Evolutionary conservation across 2,888 invertebrate species (phyloP), one percentile per base, ranked within the genome.

Genomic region (Quadroppia sp.): DNA sequence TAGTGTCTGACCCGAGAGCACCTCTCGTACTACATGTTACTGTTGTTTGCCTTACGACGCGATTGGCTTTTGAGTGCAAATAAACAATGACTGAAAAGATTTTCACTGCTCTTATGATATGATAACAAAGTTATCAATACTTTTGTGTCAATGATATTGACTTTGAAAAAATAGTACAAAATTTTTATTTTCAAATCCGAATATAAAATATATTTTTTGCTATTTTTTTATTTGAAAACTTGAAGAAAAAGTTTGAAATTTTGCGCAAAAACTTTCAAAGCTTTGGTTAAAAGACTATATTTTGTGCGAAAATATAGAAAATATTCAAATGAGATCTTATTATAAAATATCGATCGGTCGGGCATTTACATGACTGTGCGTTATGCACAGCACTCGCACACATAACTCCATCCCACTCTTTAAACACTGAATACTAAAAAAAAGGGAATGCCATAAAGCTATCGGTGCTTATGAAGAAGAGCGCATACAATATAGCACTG

Each of bases 351-450:
- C n/a, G n/a, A n/a, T 13, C 15, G n/a, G n/a, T 3, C 7, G 15
- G 17, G 15, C 48, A n/a, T n/a, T 48, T n/a, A n/a, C 48, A 48
- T 48, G n/a, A n/a, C 36, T 4, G 36, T 36, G 36, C 11, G 36
- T 36, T 36, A 36, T 36, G 50, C 20, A 50, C 20, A n/a, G 50
- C 50, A 50, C 20, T 50, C 4, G 17, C 50, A 50, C 15, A 17
- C 50, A 50, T 50, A 50, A 50, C 50, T 50, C 56, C 56, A 56
- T 56, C 56, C 56, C 56, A 56, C 56, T 56, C 56, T 56, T 56
- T 56, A 25, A 56, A 25, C 56, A 56, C 56, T 56, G 23, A 56
- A 25, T 28, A 56, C 20, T 56, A 56, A 56, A 56, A 56, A n/a
- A n/a, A n/a, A n/a, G n/a, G n/a, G n/a, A n/a, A n/a, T n/a, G n/a